These are phyloP conservation scores for Eutrigla gurnardus DNA, from an alignment of 2,797 vertebrate species.

Conservation along the genomic window DNA sequence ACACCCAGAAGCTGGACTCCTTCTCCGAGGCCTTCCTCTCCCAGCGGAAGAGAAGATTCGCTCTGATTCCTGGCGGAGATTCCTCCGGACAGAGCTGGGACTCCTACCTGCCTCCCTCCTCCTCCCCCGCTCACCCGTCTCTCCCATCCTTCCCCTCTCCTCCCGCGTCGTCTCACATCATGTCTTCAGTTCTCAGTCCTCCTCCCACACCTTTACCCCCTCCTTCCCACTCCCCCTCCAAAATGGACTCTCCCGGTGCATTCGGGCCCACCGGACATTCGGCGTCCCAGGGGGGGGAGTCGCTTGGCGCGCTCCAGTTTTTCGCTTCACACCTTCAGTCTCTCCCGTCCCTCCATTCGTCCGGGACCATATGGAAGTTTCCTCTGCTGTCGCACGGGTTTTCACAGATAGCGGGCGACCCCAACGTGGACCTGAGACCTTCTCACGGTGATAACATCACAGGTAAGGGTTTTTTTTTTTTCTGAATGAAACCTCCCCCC, in stretches of 20 bases:
- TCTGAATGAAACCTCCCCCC: slow-evolving; percentile 17
- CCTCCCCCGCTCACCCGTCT: slow-evolving; percentile 56
- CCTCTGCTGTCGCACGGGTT: slow-evolving; percentile 66
- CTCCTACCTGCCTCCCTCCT: slow-evolving; percentile 53
- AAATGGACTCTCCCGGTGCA: slow-evolving; percentile 65
- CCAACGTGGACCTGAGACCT: slow-evolving; percentile 44
- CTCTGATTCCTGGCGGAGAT: slow-evolving; percentile 20
- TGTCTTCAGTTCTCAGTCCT: slow-evolving; percentile 81
- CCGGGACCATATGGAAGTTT: slow-evolving; percentile 72
- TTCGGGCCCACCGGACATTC: slow-evolving; percentile 39
- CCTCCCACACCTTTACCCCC: slow-evolving; percentile 82
- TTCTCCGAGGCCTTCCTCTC: slow-evolving; percentile 84
- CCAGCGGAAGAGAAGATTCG: slow-evolving; percentile 61
- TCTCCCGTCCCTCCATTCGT: slow-evolving; percentile 53
- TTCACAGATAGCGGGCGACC: slow-evolving; percentile 56
- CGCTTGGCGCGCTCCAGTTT: slow-evolving; percentile 66
- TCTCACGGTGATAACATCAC: slow-evolving; percentile 37
- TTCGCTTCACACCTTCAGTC: slow-evolving; percentile 69
- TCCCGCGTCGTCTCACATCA: slow-evolving; percentile 72
- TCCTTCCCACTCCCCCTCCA: slow-evolving; percentile 77
- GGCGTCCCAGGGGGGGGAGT: slow-evolving; percentile 57
- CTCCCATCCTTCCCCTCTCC: slow-evolving; percentile 70
- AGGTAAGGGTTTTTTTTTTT: slow-evolving; percentile 38
- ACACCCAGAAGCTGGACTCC: slow-evolving; percentile 84
- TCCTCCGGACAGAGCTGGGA: slow-evolving; percentile 60